Conservation (phyloP, 2,888 invertebrate genomes). For the Anorthoa munda region DNA sequence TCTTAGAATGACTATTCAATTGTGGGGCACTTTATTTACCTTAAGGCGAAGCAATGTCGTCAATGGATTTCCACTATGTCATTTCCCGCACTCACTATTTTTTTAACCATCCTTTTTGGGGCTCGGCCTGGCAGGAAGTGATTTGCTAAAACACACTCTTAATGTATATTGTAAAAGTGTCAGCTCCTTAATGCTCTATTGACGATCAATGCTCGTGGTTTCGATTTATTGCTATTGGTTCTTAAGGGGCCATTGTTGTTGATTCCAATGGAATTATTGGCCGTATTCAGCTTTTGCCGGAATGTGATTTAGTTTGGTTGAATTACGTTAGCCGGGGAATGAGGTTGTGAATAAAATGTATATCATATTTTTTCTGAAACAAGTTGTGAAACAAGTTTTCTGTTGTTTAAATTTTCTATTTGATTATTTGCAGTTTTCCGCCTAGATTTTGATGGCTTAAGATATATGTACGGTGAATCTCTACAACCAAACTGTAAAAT, state of each 20-base stretch:
- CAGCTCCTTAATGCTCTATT: constrained; percentile 87
- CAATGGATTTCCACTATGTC: constrained; percentile 86
- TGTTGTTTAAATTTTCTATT: neutral
- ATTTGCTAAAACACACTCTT: constrained; percentile 90
- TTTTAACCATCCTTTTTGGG: constrained; percentile 82
- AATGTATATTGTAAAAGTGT: constrained; percentile 88
- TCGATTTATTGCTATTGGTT: constrained; percentile 87
- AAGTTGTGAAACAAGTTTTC: constrained; percentile 25
- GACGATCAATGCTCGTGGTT: constrained; percentile 84
- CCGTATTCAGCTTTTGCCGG: constrained; percentile 75
- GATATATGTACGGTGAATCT: neutral
- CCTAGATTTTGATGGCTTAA: neutral
- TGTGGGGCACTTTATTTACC: constrained; percentile 85
- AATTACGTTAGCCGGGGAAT: constrained; percentile 70
- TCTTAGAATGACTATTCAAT: constrained; percentile 88
- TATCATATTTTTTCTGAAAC: constrained; percentile 48
- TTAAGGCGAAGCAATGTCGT: constrained; percentile 76
- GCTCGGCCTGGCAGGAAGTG: constrained; percentile 84
- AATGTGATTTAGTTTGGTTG: constrained; percentile 78
- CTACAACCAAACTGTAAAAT: neutral
- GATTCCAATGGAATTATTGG: constrained; percentile 83
- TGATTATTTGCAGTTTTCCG: neutral
- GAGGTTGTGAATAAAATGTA: constrained; percentile 57
- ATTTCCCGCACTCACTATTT: constrained; percentile 89
- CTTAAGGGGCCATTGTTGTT: constrained; percentile 85